A percentile compares a stretch with the other conserved stretches of the same genome.
phyloP scores from a whole-genome alignment of 1,140 invertebrate genomes.

The Steinernema khuongi region DNA sequence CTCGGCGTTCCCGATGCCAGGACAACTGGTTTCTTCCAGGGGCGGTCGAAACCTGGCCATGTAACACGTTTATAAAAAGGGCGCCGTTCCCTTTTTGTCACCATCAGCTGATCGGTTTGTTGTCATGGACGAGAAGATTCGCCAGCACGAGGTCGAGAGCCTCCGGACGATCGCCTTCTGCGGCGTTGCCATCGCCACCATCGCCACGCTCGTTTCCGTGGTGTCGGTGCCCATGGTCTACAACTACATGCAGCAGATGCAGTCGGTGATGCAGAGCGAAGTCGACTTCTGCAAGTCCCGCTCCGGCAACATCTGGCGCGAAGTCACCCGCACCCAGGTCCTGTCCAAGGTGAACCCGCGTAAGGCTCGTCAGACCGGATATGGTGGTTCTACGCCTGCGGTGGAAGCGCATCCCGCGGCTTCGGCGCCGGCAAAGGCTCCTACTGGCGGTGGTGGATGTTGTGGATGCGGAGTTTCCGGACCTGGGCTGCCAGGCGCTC shows the following conservation, averaged over 20 bases:
- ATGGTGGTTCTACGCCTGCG: background rate
- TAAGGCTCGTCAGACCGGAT: slow-evolving; percentile 2
- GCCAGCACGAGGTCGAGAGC: background rate
- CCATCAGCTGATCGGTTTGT: background rate
- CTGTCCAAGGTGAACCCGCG: slow-evolving; percentile 14
- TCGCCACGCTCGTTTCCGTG: slow-evolving; percentile 12
- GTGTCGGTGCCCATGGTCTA: slow-evolving; percentile 15
- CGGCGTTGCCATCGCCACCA: background rate
- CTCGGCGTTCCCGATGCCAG: background rate
- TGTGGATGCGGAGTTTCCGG: background rate
- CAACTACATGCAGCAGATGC: slow-evolving; percentile 17
- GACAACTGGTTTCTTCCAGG: background rate
- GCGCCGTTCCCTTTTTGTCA: background rate
- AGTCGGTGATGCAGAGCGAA: slow-evolving; percentile 20
- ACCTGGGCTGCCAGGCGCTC: background rate
- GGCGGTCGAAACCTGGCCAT: background rate
- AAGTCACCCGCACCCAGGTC: slow-evolving; percentile 38
- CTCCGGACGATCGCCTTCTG: slow-evolving; percentile 7
- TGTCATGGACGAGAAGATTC: background rate
- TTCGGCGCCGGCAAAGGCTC: background rate
- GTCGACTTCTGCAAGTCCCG: slow-evolving; percentile 42
- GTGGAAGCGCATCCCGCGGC: background rate
- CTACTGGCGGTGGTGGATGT: background rate
- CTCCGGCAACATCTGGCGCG: slow-evolving; percentile 34
- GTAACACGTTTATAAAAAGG: slow-evolving; percentile 2